phyloP scores from a whole-genome alignment of 2,797 vertebrate species.

The Valencia hispanica region DNA sequence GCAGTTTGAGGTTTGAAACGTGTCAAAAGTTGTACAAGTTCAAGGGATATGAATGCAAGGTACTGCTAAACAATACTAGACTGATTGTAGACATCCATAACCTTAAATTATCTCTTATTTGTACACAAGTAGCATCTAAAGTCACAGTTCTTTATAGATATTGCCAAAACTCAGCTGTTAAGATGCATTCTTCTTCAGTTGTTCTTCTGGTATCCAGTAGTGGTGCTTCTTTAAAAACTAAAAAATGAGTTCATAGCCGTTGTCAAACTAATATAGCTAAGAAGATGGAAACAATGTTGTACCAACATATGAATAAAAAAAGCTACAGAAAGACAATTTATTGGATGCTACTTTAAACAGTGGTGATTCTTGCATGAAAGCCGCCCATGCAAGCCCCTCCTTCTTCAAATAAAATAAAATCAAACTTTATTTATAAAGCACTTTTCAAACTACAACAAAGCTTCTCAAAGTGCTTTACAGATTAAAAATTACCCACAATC shows the following conservation, averaged over 20 bases:
- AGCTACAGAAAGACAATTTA: too few species aligned
- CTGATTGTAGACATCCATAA: background rate
- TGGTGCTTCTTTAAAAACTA: too few species aligned
- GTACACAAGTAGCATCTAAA: background rate
- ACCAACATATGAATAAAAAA: background rate
- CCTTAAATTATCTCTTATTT: background rate
- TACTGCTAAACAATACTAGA: background rate
- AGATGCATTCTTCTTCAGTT: background rate
- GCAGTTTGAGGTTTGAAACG: background rate
- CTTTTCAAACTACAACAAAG: too few species aligned
- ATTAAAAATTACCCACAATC: too few species aligned
- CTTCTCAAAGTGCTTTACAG: too few species aligned
- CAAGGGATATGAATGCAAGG: background rate
- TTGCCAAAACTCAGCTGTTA: background rate
- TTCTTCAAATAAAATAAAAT: too few species aligned
- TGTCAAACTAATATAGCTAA: background rate
- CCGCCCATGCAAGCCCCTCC: too few species aligned
- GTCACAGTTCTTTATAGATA: background rate
- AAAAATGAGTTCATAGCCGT: too few species aligned
- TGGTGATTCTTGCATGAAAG: too few species aligned
- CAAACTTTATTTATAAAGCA: too few species aligned
- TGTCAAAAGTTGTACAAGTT: background rate
- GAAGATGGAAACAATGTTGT: background rate
- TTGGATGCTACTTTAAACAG: too few species aligned
- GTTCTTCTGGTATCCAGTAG: background rate